phyloP scores from a whole-genome alignment of 2,113 vertebrate species.

The Crotophaga sulcirostris region DNA sequence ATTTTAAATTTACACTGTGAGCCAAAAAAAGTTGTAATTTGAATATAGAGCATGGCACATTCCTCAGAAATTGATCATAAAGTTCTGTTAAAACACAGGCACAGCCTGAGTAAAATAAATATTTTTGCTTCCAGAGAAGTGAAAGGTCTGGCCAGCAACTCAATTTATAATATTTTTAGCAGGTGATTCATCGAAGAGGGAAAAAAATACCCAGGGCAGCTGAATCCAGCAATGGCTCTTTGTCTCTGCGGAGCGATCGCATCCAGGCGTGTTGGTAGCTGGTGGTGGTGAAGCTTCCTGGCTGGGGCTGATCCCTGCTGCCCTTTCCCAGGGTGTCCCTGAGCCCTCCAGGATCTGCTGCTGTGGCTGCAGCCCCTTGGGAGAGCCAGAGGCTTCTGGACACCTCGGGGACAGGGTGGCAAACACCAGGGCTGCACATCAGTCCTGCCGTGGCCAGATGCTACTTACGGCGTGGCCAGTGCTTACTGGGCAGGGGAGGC shows the following conservation, averaged over 20 bases:
- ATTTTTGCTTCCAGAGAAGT: constrained; percentile 60
- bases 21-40: constrained; percentile 55
- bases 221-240: constrained; percentile 53
- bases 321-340: background rate
- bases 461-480: fast-evolving
- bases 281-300: background rate
- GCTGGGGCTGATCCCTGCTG: background rate
- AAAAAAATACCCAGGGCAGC: constrained; percentile 57
- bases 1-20: background rate
- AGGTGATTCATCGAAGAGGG: constrained; percentile 62
- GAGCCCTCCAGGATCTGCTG: background rate
- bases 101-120: constrained; percentile 44
- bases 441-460: fast-evolving
- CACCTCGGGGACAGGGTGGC: fast-evolving
- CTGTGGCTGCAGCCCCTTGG: background rate
- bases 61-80: constrained; percentile 57
- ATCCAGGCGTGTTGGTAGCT: background rate
- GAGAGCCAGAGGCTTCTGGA: background rate
- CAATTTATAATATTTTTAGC: constrained; percentile 58
- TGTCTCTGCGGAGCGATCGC: background rate
- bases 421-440: fast-evolving
- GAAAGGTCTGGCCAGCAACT: constrained; percentile 37
- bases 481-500: background rate
- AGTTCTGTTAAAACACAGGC: constrained; percentile 55
- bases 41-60: constrained; percentile 59